Conservation (phyloP, 2,888 invertebrate genomes). For the Synergus laeviventris region DNA sequence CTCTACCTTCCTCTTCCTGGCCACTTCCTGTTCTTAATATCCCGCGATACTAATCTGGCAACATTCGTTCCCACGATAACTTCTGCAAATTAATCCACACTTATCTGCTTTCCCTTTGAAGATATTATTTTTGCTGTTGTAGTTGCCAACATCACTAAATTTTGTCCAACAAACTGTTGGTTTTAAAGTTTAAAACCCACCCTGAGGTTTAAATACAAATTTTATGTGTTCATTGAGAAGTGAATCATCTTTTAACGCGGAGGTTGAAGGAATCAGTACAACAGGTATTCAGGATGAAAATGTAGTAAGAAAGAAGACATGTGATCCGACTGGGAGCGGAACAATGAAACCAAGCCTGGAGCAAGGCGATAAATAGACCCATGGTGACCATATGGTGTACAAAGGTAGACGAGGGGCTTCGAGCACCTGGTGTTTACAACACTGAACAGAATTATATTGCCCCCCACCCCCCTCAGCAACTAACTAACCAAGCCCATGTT, state of each 20-base stretch:
- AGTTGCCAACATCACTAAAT: not conserved
- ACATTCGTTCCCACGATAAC: slow-evolving; percentile 9
- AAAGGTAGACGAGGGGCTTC: slow-evolving; percentile 32
- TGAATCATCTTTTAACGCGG: not conserved
- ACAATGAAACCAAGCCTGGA: slow-evolving; percentile 35
- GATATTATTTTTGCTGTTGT: not conserved
- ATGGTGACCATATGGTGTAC: slow-evolving; percentile 42
- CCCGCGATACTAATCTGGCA: slow-evolving; percentile 26
- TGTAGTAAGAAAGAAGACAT: slow-evolving; percentile 23
- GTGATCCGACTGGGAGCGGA: slow-evolving; percentile 20
- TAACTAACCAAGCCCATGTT: slow-evolving; percentile 20
- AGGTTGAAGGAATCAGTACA: not conserved
- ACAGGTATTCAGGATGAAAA: not conserved
- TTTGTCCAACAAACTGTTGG: not conserved
- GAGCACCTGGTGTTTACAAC: slow-evolving; percentile 44
- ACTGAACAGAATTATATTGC: slow-evolving; percentile 31
- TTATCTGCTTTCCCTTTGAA: not conserved
- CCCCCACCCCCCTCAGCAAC: not conserved
- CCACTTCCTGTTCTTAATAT: slow-evolving; percentile 32
- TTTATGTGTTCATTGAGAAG: not conserved
- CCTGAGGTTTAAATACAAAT: not conserved
- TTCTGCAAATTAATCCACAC: not conserved
- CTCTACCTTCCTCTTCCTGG: slow-evolving; percentile 16
- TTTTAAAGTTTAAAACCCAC: not conserved
- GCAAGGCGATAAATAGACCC: slow-evolving; percentile 39